phyloP scores from a whole-genome alignment of 2,113 vertebrate species.

The Holacanthus passer region DNA sequence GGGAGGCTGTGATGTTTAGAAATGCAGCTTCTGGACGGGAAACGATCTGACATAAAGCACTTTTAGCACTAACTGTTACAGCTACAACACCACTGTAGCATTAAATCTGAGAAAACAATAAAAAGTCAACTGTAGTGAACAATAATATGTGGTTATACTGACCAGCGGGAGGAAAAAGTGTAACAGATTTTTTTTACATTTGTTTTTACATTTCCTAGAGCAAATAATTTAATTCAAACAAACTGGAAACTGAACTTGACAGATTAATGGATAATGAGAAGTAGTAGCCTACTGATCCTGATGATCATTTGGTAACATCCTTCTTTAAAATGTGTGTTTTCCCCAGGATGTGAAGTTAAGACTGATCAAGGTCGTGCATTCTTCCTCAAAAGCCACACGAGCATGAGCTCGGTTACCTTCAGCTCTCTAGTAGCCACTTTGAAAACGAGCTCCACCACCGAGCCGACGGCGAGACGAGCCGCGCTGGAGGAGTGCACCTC shows the following conservation, averaged over 20 bases:
- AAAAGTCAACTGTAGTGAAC: background rate
- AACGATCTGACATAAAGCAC: background rate
- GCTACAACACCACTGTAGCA: background rate
- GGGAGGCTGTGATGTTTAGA: background rate
- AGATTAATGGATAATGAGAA: background rate
- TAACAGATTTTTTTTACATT: no score
- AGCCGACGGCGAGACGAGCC: slow-evolving; percentile 94
- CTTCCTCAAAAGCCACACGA: background rate
- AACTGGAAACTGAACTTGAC: background rate
- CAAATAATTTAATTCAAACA: background rate
- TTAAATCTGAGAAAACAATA: background rate
- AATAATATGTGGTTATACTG: background rate
- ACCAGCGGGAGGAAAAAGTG: no score
- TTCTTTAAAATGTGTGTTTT: no score
- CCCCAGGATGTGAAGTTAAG: background rate
- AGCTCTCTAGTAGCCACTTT: slow-evolving; percentile 95
- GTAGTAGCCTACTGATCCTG: no score
- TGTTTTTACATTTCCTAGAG: no score
- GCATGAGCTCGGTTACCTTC: slow-evolving; percentile 84
- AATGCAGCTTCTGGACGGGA: background rate
- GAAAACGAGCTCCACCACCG: slow-evolving; percentile 96
- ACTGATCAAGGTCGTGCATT: background rate
- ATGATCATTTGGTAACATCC: no score
- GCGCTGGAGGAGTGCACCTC: slow-evolving; percentile 97
- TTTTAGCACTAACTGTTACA: background rate